Conservation (phyloP, 2,797 vertebrate genomes). For the Sternarchorhynchus goeldii region DNA sequence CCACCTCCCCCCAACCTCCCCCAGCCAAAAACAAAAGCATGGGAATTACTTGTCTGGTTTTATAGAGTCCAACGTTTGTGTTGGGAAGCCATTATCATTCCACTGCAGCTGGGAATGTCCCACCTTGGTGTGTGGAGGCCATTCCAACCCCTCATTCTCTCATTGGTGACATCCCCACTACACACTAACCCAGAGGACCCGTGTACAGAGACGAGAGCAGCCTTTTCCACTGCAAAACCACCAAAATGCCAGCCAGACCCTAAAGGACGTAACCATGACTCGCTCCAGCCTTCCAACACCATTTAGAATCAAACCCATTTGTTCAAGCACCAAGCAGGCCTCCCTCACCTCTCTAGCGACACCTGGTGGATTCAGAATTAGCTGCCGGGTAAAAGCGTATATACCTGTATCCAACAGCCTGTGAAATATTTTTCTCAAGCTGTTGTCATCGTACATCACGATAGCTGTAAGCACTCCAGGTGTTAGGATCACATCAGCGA, state of each 20-base stretch:
- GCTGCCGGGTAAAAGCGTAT: not conserved
- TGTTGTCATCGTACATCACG: not conserved
- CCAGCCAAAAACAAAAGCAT: slow-evolving; percentile 60
- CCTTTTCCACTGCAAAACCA: slow-evolving; percentile 52
- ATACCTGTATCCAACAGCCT: not conserved
- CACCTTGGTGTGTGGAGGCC: slow-evolving; percentile 43
- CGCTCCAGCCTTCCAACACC: slow-evolving; percentile 20
- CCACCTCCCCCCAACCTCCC: slow-evolving; percentile 47
- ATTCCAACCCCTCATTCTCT: slow-evolving; percentile 43
- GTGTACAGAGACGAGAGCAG: slow-evolving; percentile 65
- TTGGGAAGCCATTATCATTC: slow-evolving; percentile 62
- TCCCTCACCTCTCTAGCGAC: slow-evolving; percentile 31
- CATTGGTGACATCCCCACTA: slow-evolving; percentile 51
- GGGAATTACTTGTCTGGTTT: slow-evolving; percentile 63
- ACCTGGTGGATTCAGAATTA: slow-evolving; percentile 30
- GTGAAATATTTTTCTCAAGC: no score
- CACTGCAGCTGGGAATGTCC: slow-evolving; percentile 65
- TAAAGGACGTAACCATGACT: slow-evolving; percentile 21
- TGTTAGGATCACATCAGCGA: not conserved
- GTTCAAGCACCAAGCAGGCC: not conserved
- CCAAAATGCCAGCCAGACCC: slow-evolving; percentile 32
- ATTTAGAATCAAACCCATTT: not conserved
- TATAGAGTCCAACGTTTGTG: slow-evolving; percentile 35
- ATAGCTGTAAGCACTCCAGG: not conserved
- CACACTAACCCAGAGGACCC: slow-evolving; percentile 46